These are phyloP conservation scores for Ormyrus rosae DNA, from an alignment of 2,888 invertebrate species.

Conservation along the genomic window DNA sequence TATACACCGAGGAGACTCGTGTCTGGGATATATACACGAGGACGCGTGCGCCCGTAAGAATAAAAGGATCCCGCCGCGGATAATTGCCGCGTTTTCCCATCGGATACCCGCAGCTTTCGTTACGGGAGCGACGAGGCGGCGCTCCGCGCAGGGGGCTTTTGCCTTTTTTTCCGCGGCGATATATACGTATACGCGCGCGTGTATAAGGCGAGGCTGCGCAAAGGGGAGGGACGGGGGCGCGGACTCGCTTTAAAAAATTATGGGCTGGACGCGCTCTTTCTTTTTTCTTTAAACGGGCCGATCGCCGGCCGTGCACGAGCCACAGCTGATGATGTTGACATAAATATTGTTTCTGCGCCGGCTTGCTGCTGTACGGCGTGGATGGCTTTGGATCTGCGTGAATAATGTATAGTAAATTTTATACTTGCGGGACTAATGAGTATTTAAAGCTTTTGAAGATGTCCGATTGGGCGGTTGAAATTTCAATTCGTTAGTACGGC, in stretches of 20 bases:
- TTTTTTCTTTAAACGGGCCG: slow-evolving; percentile 28
- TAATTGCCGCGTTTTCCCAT: slow-evolving; percentile 55
- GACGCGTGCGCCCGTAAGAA: slow-evolving; percentile 9
- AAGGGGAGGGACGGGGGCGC: neutral
- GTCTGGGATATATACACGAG: neutral
- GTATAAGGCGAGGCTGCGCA: too few relatives aligned
- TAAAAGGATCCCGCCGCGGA: slow-evolving; percentile 23
- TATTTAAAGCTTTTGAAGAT: too few relatives aligned
- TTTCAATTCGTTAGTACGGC: too few relatives aligned
- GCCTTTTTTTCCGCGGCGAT: slow-evolving; percentile 40
- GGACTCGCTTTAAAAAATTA: slow-evolving; percentile 49
- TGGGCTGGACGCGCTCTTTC: slow-evolving; percentile 25
- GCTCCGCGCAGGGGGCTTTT: slow-evolving; percentile 58
- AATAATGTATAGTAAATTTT: too few relatives aligned
- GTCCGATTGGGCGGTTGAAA: too few relatives aligned
- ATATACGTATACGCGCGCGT: slow-evolving; percentile 49
- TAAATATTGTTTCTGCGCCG: slow-evolving; percentile 56
- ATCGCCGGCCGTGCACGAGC: slow-evolving; percentile 22
- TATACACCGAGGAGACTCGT: slow-evolving; percentile 24
- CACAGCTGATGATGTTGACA: slow-evolving; percentile 56
- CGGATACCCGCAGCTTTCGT: slow-evolving; percentile 57
- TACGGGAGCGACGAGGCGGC: slow-evolving; percentile 48
- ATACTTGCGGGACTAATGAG: too few relatives aligned
- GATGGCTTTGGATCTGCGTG: too few relatives aligned
- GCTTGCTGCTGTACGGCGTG: too few relatives aligned